Evolutionary conservation across 2,113 vertebrate genomes (phyloP), one percentile per base, ranked within the genome.

Genomic region (Gnathonemus longibarbis): DNA sequence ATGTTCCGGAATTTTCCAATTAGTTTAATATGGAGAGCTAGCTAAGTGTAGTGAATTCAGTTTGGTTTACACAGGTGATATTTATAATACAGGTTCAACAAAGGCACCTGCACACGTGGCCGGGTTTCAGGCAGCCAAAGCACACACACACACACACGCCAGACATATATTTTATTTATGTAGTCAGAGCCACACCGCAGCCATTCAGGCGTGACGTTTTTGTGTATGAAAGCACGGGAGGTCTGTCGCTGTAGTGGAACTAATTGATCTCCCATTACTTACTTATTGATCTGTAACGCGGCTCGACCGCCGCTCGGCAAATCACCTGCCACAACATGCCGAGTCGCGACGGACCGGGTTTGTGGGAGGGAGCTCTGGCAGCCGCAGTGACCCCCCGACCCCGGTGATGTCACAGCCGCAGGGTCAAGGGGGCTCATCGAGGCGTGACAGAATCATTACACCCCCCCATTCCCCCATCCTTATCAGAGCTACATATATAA

Each of bases 401-500:
- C 6, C 52, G 9, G 77, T 89, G 89, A 89, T 35, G 87, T 80
- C 77, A 88, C 48, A 56, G 88, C 84, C 50, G 35, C 42, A 84
- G n/a, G 86, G 89, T 88, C 62, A 84, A 62, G 27, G 52, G 83
- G 24, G 58, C 88, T 62, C 88, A 87, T 58, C 90, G 48, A 66
- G 87, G 53, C 90, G 77, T 90, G 84, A 88, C 27, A 39, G 13
- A 92, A 90, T 90, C 53, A 42, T 88, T 52, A 92, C 48, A 3
- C 48, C 48, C 89, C 42, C 50, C 56, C 90, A 77, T 90, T 62
- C 89, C 77, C 58, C 58, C 90, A 42, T 53, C 88, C 85, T 87
- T 83, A 89, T 93, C 88, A 88, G 45, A 39, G 84, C 58, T 87
- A 74, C 88, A 88, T 84, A 89, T 89, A 80, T 90, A 91, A 92